phyloP scores from a whole-genome alignment of 1,140 invertebrate genomes.

The Asobara japonica region DNA sequence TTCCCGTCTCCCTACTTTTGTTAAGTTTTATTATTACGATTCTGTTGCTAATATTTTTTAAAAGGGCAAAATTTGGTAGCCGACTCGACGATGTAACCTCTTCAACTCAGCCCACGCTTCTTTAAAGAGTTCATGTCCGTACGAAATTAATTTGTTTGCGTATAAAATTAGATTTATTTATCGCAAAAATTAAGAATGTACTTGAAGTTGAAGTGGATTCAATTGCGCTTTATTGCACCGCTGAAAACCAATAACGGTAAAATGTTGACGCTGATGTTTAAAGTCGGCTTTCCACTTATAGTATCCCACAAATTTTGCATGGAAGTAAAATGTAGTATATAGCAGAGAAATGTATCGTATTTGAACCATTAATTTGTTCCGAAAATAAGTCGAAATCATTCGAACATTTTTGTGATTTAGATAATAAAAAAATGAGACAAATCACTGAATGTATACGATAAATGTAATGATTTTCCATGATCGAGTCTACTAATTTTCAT shows the following conservation, averaged over 20 bases:
- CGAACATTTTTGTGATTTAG: background rate
- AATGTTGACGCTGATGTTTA: background rate
- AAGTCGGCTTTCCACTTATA: background rate
- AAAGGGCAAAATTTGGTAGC: background rate
- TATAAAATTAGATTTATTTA: too few species aligned
- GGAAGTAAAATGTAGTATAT: too few species aligned
- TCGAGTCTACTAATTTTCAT: background rate
- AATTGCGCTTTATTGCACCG: background rate
- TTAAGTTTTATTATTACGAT: background rate
- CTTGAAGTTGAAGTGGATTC: background rate
- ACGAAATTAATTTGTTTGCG: too few species aligned
- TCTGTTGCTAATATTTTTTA: background rate
- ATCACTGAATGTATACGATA: background rate
- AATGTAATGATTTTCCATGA: background rate
- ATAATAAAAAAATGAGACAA: background rate
- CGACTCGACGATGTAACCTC: background rate
- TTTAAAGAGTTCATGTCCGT: too few species aligned
- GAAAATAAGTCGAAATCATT: background rate
- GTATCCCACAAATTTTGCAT: background rate
- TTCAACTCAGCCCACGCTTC: background rate
- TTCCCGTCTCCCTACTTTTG: background rate
- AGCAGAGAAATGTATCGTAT: background rate
- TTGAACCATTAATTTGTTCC: background rate
- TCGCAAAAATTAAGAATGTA: background rate
- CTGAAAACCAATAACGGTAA: background rate